A percentile compares a stretch with the other conserved stretches of the same genome.
Conservation (phyloP, 2,888 invertebrate species). For the Allygus modestus region DNA sequence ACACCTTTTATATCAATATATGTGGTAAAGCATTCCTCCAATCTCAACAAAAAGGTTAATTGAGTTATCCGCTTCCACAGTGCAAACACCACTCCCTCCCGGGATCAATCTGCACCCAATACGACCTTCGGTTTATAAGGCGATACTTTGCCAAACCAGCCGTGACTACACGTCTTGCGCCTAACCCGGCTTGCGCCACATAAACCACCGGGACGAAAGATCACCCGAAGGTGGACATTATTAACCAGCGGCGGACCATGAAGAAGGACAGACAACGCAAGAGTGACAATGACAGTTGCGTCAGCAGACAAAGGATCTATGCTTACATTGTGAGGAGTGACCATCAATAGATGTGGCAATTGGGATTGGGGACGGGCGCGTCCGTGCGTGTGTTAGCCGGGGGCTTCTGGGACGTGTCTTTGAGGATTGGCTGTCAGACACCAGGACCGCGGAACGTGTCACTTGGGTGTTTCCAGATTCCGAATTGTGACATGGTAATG, state of each 20-base stretch:
- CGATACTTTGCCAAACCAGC: constrained; percentile 5
- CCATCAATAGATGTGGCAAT: background rate
- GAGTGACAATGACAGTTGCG: constrained; percentile 14
- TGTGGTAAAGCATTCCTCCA: too few species aligned
- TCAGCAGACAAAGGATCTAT: background rate
- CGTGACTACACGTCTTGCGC: constrained; percentile 7
- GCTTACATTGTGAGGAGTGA: background rate
- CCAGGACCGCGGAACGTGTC: too few species aligned
- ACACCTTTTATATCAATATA: too few species aligned
- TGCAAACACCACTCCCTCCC: background rate
- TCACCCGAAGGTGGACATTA: background rate
- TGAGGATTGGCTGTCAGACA: too few species aligned
- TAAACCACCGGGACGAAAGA: background rate
- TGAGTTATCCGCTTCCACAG: background rate
- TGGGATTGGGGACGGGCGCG: constrained; percentile 11
- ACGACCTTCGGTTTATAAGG: constrained; percentile 13
- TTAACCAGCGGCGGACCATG: too few species aligned
- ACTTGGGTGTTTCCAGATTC: too few species aligned
- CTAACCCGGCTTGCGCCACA: background rate
- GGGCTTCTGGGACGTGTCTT: too few species aligned
- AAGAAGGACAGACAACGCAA: too few species aligned
- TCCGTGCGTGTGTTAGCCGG: too few species aligned
- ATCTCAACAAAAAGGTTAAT: background rate
- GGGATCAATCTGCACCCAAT: background rate
- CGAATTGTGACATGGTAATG: too few species aligned